Evolutionary conservation across 2,888 invertebrate genomes (phyloP), one percentile per base, ranked within the genome.

Genomic region (Ypsolopha sequella): DNA sequence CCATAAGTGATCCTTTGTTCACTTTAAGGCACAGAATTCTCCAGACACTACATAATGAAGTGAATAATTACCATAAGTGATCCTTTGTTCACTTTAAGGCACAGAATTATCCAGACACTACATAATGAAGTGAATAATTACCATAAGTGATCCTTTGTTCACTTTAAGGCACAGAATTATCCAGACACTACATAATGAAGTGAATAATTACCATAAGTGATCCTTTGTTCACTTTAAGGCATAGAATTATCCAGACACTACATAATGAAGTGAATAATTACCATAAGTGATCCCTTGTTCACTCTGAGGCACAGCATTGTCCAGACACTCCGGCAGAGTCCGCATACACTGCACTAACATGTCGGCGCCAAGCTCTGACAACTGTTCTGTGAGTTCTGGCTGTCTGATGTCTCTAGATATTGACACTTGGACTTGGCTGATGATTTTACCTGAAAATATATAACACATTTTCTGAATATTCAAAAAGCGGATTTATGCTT

Each of bases 361-460:
- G 51, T 89, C 66, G 9, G 93, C 92, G 36, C 95, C 95, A 57
- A 91, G 73, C 41, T 86, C 75, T 6, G 94, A 91, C 56, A 96
- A 73, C 59, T 84, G 84, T 10, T 79, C 64, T 57, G 92, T 89
- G 51, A 96, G 74, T 59, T 92, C 89, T 35, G 91, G 90, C 74
- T 92, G 87, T 51, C 86, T 89, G 57, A 91, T 88, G 60, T 92
- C 73, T 46, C 87, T 71, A 14, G 73, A 61, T 56, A 95, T 88
- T 41, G 69, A 54, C 14, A 92, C 67, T 66, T 79, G 76, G 58
- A 77, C 73, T 71, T 93, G 92, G 11, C 84, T 72, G 59, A 92
- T 76, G 63, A 92, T 89, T 66, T 91, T 90, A 65, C 87, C 87
- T 86, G 73, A 41, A 86, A 73, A 4, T 33, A 33, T 24, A 24